Evolutionary conservation across 1,140 invertebrate species (phyloP), one percentile per base, ranked within the genome.

Genomic region (Triops longicaudatus): DNA sequence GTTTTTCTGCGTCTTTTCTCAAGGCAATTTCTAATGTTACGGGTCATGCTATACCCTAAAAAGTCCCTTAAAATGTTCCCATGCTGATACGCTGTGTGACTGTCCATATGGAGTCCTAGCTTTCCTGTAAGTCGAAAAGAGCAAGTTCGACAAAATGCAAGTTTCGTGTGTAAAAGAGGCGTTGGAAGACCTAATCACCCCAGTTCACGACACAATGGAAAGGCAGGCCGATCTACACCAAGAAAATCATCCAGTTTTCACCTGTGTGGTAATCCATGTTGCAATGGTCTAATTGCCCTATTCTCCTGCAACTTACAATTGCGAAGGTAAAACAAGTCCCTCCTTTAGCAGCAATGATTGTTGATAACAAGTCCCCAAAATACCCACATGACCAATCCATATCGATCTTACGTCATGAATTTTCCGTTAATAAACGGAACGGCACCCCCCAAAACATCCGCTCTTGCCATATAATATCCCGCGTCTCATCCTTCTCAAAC

Each of bases 161-260:
- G 31, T 17, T 63, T 63, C 50, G n/a, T 63, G 50, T 22, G 22
- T 63, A 22, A 22, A 63, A 63, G 50, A 63, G 50, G 50, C 50
- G n/a, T 63, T 63, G 50, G 50, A 22, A 63, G 50, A 63, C 50
- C 22, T 63, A 63, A 63, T 63, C 50, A 63, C 50, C 50, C 50
- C 10, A 63, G 22, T 22, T 22, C 50, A 63, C 50, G 50, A 17
- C 50, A 63, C 50, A 22, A 37, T 37, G 31, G 31, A 37, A 37
- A 37, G 31, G 31, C 31, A 37, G 31, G 31, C 31, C 31, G 31
- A 37, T 37, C 31, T 37, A 37, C 31, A 7, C 2, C 31, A 37
- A 37, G 31, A 37, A 37, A 37, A 37, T 37, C 31, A 2, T 37
- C 31, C 31, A n/a, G 31, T 37, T 37, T 37, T 37, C 31, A 37